Conservation (phyloP, 2,797 vertebrate species). For the Simalia tracyae region DNA sequence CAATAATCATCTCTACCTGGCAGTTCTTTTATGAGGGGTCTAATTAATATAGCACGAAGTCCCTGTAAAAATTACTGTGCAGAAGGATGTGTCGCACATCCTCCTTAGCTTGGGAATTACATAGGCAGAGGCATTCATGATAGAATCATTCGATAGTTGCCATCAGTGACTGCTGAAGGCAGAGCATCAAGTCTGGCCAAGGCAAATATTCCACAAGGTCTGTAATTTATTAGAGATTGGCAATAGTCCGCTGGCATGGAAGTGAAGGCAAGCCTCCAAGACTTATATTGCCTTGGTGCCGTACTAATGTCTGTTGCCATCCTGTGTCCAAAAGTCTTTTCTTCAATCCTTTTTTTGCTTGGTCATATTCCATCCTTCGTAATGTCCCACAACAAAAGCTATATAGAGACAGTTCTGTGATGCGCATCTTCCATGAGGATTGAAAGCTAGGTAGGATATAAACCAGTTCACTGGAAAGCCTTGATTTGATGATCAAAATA, state of each 20-base stretch:
- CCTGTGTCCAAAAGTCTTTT: background rate
- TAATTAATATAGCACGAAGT: too few species aligned
- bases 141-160: too few species aligned
- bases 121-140: too few species aligned
- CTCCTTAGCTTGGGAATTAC: too few species aligned
- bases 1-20: too few species aligned
- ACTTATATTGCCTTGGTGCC: background rate
- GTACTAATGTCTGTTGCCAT: background rate
- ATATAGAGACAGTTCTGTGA: background rate
- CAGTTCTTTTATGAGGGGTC: too few species aligned
- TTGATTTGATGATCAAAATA: background rate
- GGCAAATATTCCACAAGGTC: too few species aligned
- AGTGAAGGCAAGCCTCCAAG: background rate
- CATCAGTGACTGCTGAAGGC: too few species aligned
- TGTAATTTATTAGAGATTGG: too few species aligned
- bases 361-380: background rate
- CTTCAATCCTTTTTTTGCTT: background rate
- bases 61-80: too few species aligned
- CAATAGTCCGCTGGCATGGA: background rate
- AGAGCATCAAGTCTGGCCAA: too few species aligned
- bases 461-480: background rate
- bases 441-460: background rate
- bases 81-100: too few species aligned
- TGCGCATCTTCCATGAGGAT: background rate
- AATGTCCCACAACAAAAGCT: background rate